Evolutionary conservation across 2,888 invertebrate species (phyloP).

Genomic region (Linnaemya vulpina): DNA sequence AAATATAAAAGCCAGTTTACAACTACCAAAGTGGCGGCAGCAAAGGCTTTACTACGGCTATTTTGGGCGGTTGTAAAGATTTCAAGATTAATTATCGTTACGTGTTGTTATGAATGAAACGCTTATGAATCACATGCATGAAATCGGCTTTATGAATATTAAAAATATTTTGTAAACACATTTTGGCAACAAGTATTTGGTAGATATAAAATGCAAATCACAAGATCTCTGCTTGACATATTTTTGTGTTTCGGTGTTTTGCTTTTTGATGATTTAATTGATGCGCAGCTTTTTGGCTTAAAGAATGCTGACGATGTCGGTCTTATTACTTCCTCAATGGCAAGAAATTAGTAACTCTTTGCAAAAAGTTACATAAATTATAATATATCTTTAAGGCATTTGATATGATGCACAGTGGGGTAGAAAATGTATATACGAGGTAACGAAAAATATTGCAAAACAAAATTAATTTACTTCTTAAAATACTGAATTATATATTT

Average conservation of each 20-base stretch:
- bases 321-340: too few relatives aligned
- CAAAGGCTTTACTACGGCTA: background rate
- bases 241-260: background rate
- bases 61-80: slow-evolving; percentile 36
- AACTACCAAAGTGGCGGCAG: background rate
- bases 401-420: too few relatives aligned
- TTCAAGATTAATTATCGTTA: slow-evolving; percentile 24
- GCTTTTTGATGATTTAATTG: background rate
- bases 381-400: too few relatives aligned
- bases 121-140: background rate
- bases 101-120: slow-evolving; percentile 42
- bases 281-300: too few relatives aligned
- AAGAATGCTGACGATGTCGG: too few relatives aligned
- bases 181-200: background rate
- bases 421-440: too few relatives aligned
- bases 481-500: too few relatives aligned
- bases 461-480: too few relatives aligned
- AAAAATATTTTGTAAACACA: slow-evolving; percentile 16
- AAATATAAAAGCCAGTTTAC: slow-evolving; percentile 28
- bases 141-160: slow-evolving; percentile 19
- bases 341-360: too few relatives aligned
- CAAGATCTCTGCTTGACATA: slow-evolving; percentile 3
- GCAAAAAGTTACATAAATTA: too few relatives aligned
- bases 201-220: slow-evolving; percentile 15
- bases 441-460: too few relatives aligned